Evolutionary conservation across 2,797 vertebrate species (phyloP).

Genomic region (Phataginus tetradactyla): DNA sequence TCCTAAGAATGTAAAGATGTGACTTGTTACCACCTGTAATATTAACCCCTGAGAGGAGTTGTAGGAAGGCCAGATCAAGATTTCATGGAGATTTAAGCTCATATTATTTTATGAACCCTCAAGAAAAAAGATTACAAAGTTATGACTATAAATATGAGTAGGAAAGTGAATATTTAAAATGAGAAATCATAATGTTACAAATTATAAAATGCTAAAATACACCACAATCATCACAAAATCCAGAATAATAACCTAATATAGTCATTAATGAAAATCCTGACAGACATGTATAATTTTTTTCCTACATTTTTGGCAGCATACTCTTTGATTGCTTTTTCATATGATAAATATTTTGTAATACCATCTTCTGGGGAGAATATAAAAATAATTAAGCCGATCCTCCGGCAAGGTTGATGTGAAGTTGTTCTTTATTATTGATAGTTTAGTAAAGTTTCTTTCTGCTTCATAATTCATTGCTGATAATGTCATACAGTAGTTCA

Average conservation of each 20-base stretch:
- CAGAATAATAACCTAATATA: not conserved
- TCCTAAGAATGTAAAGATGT: not conserved
- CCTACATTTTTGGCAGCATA: not conserved
- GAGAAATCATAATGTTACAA: not conserved
- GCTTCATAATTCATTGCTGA: slow-evolving; percentile 12
- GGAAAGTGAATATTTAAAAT: slow-evolving; percentile 18
- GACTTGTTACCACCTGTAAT: not conserved
- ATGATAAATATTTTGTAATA: slow-evolving; percentile 38
- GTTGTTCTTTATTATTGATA: not conserved
- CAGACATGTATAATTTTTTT: not conserved
- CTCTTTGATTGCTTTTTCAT: slow-evolving; percentile 41
- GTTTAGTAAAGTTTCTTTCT: slow-evolving; percentile 12
- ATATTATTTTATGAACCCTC: not conserved
- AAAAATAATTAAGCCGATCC: slow-evolving; percentile 46
- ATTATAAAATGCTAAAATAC: slow-evolving; percentile 38
- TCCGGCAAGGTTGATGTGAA: slow-evolving; percentile 15
- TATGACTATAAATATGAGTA: not conserved
- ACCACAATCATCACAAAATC: not conserved
- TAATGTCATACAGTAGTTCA: not conserved
- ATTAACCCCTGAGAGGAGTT: not conserved
- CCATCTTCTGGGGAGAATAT: not conserved
- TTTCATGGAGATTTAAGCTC: not conserved
- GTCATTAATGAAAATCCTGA: slow-evolving; percentile 23
- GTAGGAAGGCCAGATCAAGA: fast-evolving
- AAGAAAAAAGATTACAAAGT: slow-evolving; percentile 1